Evolutionary conservation across 1,140 invertebrate genomes (phyloP), one percentile per base, ranked within the genome.

Genomic region (Parasteatoda tepidariorum): DNA sequence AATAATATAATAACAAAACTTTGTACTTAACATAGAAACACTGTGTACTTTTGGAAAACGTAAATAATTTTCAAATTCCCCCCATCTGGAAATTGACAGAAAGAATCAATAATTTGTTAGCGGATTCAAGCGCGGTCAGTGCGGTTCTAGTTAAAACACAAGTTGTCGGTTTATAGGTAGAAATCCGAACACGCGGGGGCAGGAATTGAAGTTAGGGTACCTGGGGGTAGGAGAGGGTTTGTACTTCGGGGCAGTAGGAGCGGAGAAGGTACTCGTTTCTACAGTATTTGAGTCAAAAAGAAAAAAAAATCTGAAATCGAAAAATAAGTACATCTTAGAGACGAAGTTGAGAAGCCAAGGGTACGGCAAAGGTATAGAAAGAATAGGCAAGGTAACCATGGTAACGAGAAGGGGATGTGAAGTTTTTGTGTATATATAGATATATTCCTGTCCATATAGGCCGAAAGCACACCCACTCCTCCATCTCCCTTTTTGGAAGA

Each of bases 271-370:
- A 76, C 61, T 31, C 38, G 48, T 57, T 68, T 61, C 55, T 81
- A 59, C 62, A 7, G 11, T 34, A 38, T 30, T 41, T 55, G 18
- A 57, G 34, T 24, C 11, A 79, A 79, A 79, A 66, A 68, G 33
- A 79, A 33, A n/a, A 81, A 81, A 81, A 81, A 81, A 70, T 61
- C 66, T 71, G 78, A 81, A 81, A 81, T 81, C 78, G 78, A 81
- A 81, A 81, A 81, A 81, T 81, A 81, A 81, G 78, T 81, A 81
- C 78, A 81, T 70, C 78, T 71, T 66, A 81, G 78, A 70, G 71
- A 62, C 66, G 66, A 81, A 70, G 74, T 70, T 81, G 64, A 70
- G 66, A 70, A 81, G 66, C 62, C 75, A 67, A 79, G 41, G 75
- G 75, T 79, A 34, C 64, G 68, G 74, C 28, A 73, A 79, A 79